Percentiles rank a stretch among this genome's conserved stretches.
Conservation (phyloP, 1,140 invertebrate genomes). For the Drosophila oshimai region DNA sequence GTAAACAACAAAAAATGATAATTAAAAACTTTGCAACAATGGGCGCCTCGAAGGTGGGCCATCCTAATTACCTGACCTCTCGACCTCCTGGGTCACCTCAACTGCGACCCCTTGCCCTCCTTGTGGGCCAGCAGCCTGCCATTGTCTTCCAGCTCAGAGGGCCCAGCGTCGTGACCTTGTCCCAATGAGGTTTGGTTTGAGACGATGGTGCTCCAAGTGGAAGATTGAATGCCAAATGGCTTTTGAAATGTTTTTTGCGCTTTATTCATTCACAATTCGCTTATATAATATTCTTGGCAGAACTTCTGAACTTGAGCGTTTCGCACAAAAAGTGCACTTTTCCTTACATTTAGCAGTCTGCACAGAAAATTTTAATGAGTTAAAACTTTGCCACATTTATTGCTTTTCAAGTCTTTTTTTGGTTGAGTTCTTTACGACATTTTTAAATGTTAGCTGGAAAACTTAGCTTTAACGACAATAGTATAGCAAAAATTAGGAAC, state of each 20-base stretch:
- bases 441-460: too few species aligned
- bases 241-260: not conserved
- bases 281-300: not conserved
- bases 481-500: too few species aligned
- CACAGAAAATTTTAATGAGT: not conserved
- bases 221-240: slow-evolving; percentile 1
- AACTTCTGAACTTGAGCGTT: not conserved
- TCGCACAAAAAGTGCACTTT: not conserved
- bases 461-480: too few species aligned
- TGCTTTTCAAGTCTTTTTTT: too few species aligned
- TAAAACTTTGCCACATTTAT: not conserved
- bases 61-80: slow-evolving; percentile 27
- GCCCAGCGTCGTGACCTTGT: not conserved
- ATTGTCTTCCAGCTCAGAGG: not conserved
- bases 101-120: not conserved
- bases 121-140: not conserved
- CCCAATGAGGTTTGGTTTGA: not conserved
- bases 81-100: not conserved
- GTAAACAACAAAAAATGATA: slow-evolving; percentile 15
- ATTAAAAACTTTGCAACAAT: slow-evolving; percentile 19
- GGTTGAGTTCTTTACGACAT: too few species aligned
- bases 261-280: not conserved
- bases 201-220: not conserved
- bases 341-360: not conserved
- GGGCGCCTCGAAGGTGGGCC: not conserved